These are phyloP conservation scores for Psephotus haematonotus DNA, from an alignment of 2,113 vertebrate species.

Conservation along the genomic window DNA sequence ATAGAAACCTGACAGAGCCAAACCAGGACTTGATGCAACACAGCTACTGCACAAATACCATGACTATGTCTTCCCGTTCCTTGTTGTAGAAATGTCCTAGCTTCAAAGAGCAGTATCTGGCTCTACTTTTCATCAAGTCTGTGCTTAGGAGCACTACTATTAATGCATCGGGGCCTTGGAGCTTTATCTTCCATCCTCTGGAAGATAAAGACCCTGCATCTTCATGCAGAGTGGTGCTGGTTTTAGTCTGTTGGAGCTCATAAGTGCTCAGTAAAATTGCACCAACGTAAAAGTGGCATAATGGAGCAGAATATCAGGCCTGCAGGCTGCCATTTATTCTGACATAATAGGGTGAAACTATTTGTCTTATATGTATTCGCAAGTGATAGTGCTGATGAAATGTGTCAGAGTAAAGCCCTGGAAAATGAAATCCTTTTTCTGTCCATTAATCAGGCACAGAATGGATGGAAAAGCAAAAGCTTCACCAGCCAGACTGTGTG, in stretches of 20 bases:
- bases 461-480: slow-evolving; percentile 25
- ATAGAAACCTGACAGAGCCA: not conserved
- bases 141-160: not conserved
- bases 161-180: not conserved
- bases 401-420: slow-evolving; percentile 56
- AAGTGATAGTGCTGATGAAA: slow-evolving; percentile 46
- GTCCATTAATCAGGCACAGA: slow-evolving; percentile 49
- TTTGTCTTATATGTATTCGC: slow-evolving; percentile 1
- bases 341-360: slow-evolving; percentile 63
- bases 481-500: not conserved
- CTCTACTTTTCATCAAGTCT: not conserved
- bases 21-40: not conserved
- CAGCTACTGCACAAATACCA: not conserved
- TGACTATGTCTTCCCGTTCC: not conserved
- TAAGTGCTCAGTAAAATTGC: not conserved
- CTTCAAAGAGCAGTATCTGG: not conserved
- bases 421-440: slow-evolving; percentile 48
- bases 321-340: slow-evolving; percentile 51
- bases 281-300: slow-evolving; percentile 18
- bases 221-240: not conserved
- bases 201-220: not conserved
- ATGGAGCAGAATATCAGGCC: slow-evolving; percentile 43
- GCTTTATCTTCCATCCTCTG: not conserved
- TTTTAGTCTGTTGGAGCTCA: slow-evolving; percentile 2
- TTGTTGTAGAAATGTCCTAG: not conserved